Percentiles rank a stretch among this genome's conserved stretches.
phyloP scores from a whole-genome alignment of 1,140 invertebrate species.

The Papilio polytes region DNA sequence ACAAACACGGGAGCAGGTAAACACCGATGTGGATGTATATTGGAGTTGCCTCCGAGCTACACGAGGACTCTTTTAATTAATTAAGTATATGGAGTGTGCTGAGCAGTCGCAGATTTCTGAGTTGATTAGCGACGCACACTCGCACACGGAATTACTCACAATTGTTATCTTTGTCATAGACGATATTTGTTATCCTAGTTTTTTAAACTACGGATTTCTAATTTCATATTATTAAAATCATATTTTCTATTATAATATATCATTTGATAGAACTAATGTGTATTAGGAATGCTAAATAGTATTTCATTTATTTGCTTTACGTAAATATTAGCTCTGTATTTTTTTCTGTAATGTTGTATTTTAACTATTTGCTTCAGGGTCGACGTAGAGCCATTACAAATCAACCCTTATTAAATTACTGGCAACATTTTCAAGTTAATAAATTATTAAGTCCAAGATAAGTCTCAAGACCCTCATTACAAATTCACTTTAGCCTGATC shows the following conservation, averaged over 20 bases:
- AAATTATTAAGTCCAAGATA: conserved; percentile 57
- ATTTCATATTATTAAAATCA: background rate
- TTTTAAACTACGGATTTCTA: background rate
- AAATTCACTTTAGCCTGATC: conserved; percentile 61
- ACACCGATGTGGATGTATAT: conserved; percentile 54
- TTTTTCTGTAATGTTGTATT: background rate
- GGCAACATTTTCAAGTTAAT: conserved; percentile 50
- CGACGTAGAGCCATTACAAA: conserved; percentile 37
- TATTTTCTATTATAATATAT: too few relatives aligned
- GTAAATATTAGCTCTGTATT: background rate
- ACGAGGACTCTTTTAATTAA: conserved; percentile 77
- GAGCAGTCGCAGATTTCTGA: conserved; percentile 58
- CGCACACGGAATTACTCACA: conserved; percentile 22
- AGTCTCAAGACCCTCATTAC: conserved; percentile 61
- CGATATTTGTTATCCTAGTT: background rate
- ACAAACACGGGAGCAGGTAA: conserved; percentile 69
- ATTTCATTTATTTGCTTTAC: background rate
- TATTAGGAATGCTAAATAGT: background rate
- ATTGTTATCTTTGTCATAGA: conserved; percentile 25
- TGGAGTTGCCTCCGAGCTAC: conserved; percentile 56
- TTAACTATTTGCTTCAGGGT: background rate
- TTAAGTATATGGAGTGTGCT: conserved; percentile 67
- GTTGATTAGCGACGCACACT: conserved; percentile 58
- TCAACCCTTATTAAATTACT: conserved; percentile 31
- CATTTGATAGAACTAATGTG: too few relatives aligned